Conservation (phyloP, 2,797 vertebrate species). For the Hephaestus fuliginosus region DNA sequence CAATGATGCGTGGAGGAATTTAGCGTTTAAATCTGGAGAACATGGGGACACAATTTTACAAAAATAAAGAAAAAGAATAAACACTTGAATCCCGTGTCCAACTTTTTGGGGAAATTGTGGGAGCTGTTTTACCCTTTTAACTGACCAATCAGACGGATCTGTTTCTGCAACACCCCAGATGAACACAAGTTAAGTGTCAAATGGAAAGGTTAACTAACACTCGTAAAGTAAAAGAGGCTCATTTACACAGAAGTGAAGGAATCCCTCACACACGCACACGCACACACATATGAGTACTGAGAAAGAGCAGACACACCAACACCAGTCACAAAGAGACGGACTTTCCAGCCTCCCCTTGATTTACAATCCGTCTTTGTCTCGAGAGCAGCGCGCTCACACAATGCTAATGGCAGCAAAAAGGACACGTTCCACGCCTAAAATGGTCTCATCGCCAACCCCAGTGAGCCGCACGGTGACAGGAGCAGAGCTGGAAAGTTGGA, state of each 20-base stretch:
- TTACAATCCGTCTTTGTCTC: slow-evolving; percentile 80
- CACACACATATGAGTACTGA: slow-evolving; percentile 60
- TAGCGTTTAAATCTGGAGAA: background rate
- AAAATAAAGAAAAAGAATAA: background rate
- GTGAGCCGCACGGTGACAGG: slow-evolving; percentile 22
- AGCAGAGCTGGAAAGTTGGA: slow-evolving; percentile 55
- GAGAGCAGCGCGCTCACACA: slow-evolving; percentile 53
- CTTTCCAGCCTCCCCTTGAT: slow-evolving; percentile 71
- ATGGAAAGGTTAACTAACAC: slow-evolving; percentile 57
- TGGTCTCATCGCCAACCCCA: slow-evolving; percentile 71
- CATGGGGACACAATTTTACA: background rate
- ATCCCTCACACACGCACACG: slow-evolving; percentile 39
- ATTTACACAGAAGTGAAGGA: slow-evolving; percentile 49
- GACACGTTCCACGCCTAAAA: slow-evolving; percentile 77
- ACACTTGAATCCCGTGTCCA: background rate
- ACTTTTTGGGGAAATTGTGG: background rate
- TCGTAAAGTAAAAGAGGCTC: slow-evolving; percentile 59
- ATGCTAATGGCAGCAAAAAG: slow-evolving; percentile 66
- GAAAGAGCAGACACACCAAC: slow-evolving; percentile 79
- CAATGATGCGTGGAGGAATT: background rate
- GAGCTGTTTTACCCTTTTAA: background rate
- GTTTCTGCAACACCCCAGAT: slow-evolving; percentile 14
- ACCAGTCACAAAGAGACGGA: slow-evolving; percentile 67
- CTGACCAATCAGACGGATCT: slow-evolving; percentile 21
- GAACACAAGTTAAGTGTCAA: slow-evolving; percentile 25